Evolutionary conservation across 2,888 invertebrate species (phyloP).

Genomic region (Cataglyphis livida): DNA sequence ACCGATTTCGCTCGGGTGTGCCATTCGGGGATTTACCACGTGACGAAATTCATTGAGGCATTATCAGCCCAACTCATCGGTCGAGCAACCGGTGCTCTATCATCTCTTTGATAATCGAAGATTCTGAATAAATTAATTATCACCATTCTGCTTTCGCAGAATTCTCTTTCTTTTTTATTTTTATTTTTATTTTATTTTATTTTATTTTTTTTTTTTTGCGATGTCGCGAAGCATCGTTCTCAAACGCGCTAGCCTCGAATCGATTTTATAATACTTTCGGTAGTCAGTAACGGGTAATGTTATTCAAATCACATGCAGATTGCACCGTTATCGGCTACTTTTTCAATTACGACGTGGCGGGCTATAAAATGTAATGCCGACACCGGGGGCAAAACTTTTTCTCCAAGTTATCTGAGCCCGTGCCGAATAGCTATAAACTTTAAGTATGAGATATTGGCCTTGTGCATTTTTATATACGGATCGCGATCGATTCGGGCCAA

Average conservation of each 20-base stretch:
- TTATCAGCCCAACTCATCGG: not conserved
- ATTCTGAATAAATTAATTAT: constrained; percentile 27
- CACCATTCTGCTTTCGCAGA: not conserved
- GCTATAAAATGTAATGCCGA: constrained; percentile 70
- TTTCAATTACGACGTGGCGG: constrained; percentile 72
- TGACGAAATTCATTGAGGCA: constrained; percentile 42
- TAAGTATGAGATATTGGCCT: constrained; percentile 63
- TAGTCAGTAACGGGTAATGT: constrained; percentile 67
- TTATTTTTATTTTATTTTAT: not conserved
- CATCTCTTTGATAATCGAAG: not conserved
- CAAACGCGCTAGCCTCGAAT: constrained; percentile 39
- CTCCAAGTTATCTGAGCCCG: constrained; percentile 47
- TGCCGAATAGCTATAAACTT: constrained; percentile 68
- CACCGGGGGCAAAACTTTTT: constrained; percentile 62
- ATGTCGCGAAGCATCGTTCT: constrained; percentile 32
- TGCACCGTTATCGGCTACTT: constrained; percentile 74
- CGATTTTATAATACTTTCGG: constrained; percentile 62
- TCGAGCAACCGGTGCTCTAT: not conserved
- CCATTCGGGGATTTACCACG: constrained; percentile 28
- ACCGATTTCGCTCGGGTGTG: constrained; percentile 14
- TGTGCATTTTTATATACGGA: constrained; percentile 42
- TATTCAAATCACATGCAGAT: constrained; percentile 75
- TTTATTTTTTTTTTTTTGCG: not conserved
- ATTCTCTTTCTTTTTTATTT: not conserved
- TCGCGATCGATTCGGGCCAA: constrained; percentile 53